Evolutionary conservation across 1,140 invertebrate genomes (phyloP).

Genomic region (Anoplolepis gracilipes): DNA sequence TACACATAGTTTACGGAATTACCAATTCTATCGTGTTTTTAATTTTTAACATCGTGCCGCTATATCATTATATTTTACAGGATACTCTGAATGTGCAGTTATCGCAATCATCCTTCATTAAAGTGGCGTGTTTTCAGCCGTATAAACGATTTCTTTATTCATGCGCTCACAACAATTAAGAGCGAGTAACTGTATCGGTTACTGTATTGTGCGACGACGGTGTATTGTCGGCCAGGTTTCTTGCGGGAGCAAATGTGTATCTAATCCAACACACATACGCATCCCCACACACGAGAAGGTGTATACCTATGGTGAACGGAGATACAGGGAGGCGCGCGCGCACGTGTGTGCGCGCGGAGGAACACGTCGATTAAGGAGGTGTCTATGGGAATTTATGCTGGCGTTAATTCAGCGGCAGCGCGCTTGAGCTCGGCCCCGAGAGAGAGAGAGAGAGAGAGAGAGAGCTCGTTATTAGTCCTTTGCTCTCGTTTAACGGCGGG

Average conservation of each 20-base stretch:
- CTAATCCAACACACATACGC: constrained; percentile 12
- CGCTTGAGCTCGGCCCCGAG: constrained; percentile 19
- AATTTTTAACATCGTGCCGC: not conserved
- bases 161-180: constrained; percentile 63
- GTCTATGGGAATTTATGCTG: constrained; percentile 76
- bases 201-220: constrained; percentile 66
- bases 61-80: not conserved
- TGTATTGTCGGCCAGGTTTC: constrained; percentile 65
- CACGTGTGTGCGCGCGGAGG: constrained; percentile 44
- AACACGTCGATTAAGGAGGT: constrained; percentile 74
- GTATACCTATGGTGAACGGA: not conserved
- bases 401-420: constrained; percentile 72
- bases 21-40: not conserved
- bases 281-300: not conserved
- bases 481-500: constrained; percentile 73
- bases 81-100: constrained; percentile 28
- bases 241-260: constrained; percentile 27
- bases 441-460: not conserved
- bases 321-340: not conserved
- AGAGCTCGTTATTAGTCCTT: constrained; percentile 68
- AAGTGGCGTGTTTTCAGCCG: constrained; percentile 56
- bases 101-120: constrained; percentile 16
- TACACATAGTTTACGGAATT: not conserved
- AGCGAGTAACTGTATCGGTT: constrained; percentile 72
- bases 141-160: constrained; percentile 64